Evolutionary conservation across 2,888 invertebrate species (phyloP).

Genomic region (Priocnemis perturbator): DNA sequence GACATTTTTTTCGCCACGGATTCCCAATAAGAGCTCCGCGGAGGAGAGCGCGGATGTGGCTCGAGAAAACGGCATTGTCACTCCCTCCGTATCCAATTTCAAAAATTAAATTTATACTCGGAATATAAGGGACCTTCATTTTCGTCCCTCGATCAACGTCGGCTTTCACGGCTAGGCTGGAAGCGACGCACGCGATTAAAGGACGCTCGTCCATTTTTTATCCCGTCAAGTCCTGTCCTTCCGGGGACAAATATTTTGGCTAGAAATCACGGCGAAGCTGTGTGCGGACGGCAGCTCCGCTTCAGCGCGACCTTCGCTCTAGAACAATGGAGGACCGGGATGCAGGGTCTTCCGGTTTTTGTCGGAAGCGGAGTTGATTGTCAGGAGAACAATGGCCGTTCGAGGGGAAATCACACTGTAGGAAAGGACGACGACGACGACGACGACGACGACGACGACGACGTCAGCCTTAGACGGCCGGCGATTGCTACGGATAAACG

Average conservation of each 20-base stretch:
- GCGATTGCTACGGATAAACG: slow-evolving; percentile 38
- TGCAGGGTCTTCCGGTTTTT: slow-evolving; percentile 17
- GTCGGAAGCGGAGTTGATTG: slow-evolving; percentile 8
- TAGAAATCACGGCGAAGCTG: neutral
- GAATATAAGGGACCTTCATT: too few relatives aligned
- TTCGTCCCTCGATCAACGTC: too few relatives aligned
- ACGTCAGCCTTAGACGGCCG: neutral
- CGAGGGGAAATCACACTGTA: slow-evolving; percentile 20
- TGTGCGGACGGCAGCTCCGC: neutral
- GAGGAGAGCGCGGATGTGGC: too few relatives aligned
- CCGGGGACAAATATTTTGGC: neutral
- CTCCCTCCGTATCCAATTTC: too few relatives aligned
- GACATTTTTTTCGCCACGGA: too few relatives aligned
- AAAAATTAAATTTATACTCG: too few relatives aligned
- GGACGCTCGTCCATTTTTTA: too few relatives aligned
- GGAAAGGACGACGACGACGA: slow-evolving; percentile 6
- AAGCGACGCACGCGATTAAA: too few relatives aligned
- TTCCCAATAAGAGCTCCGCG: too few relatives aligned
- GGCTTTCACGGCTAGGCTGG: too few relatives aligned
- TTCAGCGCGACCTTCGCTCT: slow-evolving; percentile 13
- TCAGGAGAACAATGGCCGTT: slow-evolving; percentile 34
- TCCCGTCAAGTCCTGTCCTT: neutral
- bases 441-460: slow-evolving; percentile 13
- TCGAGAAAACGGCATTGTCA: too few relatives aligned
- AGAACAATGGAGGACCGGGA: slow-evolving; percentile 17